Evolutionary conservation across 2,888 invertebrate genomes (phyloP).

Genomic region (Drosophila borborema): DNA sequence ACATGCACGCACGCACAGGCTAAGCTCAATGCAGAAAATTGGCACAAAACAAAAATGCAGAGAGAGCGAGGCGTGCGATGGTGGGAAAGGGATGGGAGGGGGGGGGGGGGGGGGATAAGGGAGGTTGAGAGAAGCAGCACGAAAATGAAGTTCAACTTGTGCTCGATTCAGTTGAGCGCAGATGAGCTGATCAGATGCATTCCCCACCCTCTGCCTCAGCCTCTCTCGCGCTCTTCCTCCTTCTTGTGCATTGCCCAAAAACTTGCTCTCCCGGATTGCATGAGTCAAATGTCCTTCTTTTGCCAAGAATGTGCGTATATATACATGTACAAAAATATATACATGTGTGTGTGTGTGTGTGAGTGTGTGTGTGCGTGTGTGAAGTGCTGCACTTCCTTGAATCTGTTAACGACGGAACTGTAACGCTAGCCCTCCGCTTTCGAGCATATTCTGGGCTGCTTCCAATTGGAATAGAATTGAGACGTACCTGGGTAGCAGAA

Average conservation of each 20-base stretch:
- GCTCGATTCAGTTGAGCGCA: constrained; percentile 4
- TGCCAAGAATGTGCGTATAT: not conserved
- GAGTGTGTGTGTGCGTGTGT: constrained; percentile 6
- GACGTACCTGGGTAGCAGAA: constrained; percentile 46
- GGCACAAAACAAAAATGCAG: constrained; percentile 19
- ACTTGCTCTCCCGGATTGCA: constrained; percentile 41
- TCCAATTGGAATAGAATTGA: constrained; percentile 20
- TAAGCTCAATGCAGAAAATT: constrained; percentile 26
- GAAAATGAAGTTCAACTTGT: constrained; percentile 36
- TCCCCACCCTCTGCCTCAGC: constrained; percentile 9
- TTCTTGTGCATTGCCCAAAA: constrained; percentile 13
- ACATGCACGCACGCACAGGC: not conserved
- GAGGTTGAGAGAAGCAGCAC: constrained; percentile 3
- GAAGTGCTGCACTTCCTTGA: constrained; percentile 49
- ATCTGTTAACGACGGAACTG: constrained; percentile 10
- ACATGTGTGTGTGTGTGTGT: not conserved
- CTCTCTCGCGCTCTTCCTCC: constrained; percentile 8
- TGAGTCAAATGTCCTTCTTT: constrained; percentile 79
- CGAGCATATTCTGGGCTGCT: constrained; percentile 25
- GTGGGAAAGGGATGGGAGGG: too few species aligned
- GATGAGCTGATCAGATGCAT: constrained; percentile 38
- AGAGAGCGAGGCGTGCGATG: not conserved
- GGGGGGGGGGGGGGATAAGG: constrained; percentile 3
- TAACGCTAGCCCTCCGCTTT: constrained; percentile 10
- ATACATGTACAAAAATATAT: not conserved